Evolutionary conservation across 2,888 invertebrate genomes (phyloP).

Genomic region (Callinectes sapidus): DNA sequence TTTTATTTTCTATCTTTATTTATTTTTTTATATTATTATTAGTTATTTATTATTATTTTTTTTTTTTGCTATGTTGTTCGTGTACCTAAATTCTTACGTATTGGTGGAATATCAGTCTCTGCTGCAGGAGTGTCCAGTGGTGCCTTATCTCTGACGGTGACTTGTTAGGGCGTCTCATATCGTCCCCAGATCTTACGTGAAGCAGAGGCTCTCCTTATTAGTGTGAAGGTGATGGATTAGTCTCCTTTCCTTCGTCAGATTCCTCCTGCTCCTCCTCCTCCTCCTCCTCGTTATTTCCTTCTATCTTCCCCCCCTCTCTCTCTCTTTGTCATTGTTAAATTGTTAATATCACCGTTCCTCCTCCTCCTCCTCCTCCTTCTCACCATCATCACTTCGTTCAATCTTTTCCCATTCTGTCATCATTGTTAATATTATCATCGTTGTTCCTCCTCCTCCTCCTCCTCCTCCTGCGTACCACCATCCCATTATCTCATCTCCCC

Average conservation of each 20-base stretch:
- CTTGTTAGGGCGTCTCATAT: not conserved
- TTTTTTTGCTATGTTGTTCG: no score
- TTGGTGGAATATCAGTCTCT: not conserved
- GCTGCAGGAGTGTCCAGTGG: not conserved
- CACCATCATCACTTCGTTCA: no score
- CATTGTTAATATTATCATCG: no score
- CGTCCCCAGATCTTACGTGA: not conserved
- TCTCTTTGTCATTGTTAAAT: no score
- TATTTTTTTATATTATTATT: no score
- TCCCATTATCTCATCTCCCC: not conserved
- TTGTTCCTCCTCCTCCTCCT: slow-evolving; percentile 27
- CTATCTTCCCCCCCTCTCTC: not conserved
- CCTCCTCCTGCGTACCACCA: not conserved
- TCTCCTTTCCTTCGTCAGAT: not conserved
- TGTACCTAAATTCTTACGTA: no score
- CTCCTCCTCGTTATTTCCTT: not conserved
- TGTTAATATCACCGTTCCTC: not conserved
- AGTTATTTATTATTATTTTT: no score
- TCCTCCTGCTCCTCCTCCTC: not conserved
- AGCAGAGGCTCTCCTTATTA: not conserved
- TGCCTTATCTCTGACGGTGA: not conserved
- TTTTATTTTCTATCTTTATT: no score
- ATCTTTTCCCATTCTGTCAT: no score
- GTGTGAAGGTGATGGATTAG: not conserved
- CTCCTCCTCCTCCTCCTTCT: not conserved